Evolutionary conservation across 2,113 vertebrate genomes (phyloP).

Genomic region (Ginglymostoma cirratum): DNA sequence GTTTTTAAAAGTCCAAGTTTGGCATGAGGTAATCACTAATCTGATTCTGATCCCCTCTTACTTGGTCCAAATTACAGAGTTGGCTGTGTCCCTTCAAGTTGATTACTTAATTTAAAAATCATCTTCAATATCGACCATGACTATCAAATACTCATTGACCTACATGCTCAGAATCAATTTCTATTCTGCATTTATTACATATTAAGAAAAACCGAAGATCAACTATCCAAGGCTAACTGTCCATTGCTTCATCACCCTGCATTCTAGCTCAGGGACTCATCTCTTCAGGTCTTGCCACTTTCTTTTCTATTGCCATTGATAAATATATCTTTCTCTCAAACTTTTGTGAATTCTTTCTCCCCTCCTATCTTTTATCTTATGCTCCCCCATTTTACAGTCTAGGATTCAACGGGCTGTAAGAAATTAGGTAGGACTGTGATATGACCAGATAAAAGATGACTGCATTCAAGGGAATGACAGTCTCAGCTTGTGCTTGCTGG

Average conservation of each 20-base stretch:
- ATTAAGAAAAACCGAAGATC: not conserved
- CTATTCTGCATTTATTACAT: not conserved
- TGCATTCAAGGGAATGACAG: not conserved
- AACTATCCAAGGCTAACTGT: not conserved
- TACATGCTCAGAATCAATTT: not conserved
- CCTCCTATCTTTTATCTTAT: not conserved
- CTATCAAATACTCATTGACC: not conserved
- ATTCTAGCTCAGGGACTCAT: not conserved
- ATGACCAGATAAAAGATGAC: not conserved
- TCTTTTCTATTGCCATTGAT: not conserved
- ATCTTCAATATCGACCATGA: not conserved
- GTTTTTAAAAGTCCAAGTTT: not conserved
- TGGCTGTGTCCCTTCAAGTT: not conserved
- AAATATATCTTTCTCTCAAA: not conserved
- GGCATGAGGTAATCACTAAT: too few relatives aligned
- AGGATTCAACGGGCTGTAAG: not conserved
- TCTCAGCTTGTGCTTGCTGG: not conserved
- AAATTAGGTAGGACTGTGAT: not conserved
- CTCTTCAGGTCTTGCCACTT: not conserved
- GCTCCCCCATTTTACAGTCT: not conserved
- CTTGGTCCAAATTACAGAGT: not conserved
- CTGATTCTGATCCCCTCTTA: not conserved
- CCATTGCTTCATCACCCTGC: not conserved
- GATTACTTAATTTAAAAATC: constrained; percentile 11
- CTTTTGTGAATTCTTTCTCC: not conserved